Percentiles rank a stretch among this genome's conserved stretches.
These are phyloP conservation scores for Amphilophus citrinellus DNA, from an alignment of 2,113 vertebrate genomes.

Conservation along the genomic window DNA sequence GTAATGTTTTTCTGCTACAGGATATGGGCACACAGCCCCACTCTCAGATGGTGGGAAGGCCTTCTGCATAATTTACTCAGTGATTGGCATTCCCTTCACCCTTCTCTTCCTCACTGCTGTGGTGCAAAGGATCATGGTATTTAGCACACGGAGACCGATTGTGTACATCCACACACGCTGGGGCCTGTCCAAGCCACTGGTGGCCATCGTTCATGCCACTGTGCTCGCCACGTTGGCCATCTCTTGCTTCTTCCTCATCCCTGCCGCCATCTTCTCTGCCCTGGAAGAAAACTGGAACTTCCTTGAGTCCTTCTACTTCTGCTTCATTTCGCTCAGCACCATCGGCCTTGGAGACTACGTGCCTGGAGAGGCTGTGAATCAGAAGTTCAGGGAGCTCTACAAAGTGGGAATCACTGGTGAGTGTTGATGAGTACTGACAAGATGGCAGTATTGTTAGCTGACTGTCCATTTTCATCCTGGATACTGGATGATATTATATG, in stretches of 20 bases:
- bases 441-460: not conserved
- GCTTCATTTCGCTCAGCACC: constrained; percentile 97
- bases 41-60: constrained; percentile 95
- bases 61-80: constrained; percentile 95
- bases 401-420: constrained; percentile 96
- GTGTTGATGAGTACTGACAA: constrained; percentile 58
- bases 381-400: constrained; percentile 93
- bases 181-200: constrained; percentile 91
- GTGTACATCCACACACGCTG: constrained; percentile 89
- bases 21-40: constrained; percentile 96
- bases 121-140: constrained; percentile 93
- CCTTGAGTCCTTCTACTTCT: constrained; percentile 97
- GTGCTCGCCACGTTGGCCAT: constrained; percentile 85
- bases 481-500: not conserved
- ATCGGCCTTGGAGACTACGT: constrained; percentile 97
- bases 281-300: constrained; percentile 98
- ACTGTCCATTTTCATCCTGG: not conserved
- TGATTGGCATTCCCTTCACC: constrained; percentile 97
- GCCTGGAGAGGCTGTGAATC: constrained; percentile 92
- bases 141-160: constrained; percentile 88
- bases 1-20: constrained; percentile 70
- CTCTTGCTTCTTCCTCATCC: constrained; percentile 94
- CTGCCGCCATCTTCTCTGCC: constrained; percentile 90
- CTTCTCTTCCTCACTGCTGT: constrained; percentile 96
- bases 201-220: constrained; percentile 88